Evolutionary conservation across 2,888 invertebrate species (phyloP), one percentile per base, ranked within the genome.

Genomic region (Oscheius onirici): DNA sequence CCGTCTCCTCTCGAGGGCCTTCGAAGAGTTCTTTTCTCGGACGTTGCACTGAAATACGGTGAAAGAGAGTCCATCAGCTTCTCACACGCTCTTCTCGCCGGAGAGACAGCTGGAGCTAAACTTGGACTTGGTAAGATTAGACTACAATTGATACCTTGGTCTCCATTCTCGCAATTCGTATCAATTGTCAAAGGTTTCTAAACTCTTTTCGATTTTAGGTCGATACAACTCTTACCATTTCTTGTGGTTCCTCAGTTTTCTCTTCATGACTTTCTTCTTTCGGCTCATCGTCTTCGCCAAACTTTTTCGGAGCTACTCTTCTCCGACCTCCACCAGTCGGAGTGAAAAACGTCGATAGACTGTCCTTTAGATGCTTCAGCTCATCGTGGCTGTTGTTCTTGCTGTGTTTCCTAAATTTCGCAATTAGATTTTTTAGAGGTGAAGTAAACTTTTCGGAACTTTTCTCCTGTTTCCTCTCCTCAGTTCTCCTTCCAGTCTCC

Each of bases 31-130:
- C 83, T 66, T 51, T 78, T 76, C 52, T 78, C 80, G 5, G 75
- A 71, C 11, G 69, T 71, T 6, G 80, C 76, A 6, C 66, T 68
- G 72, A 83, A 83, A 65, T 81, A 82, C 3, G 82, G 79, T 43
- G 83, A 78, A 10, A 83, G 75, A 6, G 83, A 78, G 61, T 83
- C 83, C 15, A 69, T 61, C 40, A 83, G 70, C 46, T 72, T 71
- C 44, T 78, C 78, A 8, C 65, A 43, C 3, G 41, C 54, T 26
- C 74, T 52, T 52, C 73, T 67, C 54, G 73, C 66, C 6, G 81
- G 78, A 43, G 81, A 81, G 8, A 55, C 58, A 10, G 40, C 71
- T 13, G 49, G 41, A 17, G 66, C 66, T 69, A 22, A 57, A 69
- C 2, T 13, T 52, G 13, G 0, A 52, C 3, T 52, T 17, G 5